Evolutionary conservation across 2,888 invertebrate genomes (phyloP), one percentile per base, ranked within the genome.

Genomic region (Amphipyra berbera): DNA sequence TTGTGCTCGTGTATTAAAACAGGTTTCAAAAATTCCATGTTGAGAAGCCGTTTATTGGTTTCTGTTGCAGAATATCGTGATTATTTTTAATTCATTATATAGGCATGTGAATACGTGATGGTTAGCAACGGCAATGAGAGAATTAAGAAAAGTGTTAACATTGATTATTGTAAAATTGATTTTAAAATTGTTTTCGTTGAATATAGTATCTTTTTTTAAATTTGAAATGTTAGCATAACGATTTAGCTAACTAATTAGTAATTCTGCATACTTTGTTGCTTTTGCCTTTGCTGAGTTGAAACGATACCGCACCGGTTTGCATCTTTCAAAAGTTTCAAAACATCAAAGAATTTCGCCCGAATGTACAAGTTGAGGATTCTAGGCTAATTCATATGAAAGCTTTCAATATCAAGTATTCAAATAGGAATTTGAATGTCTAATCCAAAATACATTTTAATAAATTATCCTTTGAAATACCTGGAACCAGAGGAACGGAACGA

Each of bases 1-100:
- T 73, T 71, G 75, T 76, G 41, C 48, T 61, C 57, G 45, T 61
- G 66, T 62, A 45, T 30, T 68, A 37, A 30, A 78, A 78, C 77
- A 47, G 76, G 77, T 78, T 78, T 76, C 15, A 21, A 44, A 68
- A 56, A 68, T 61, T 65, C 58, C 65, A 76, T 64, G 48, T 57
- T 62, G 63, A 61, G 66, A 48, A 73, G 56, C 41, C 56, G 59
- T 61, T 73, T 76, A 68, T 71, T 76, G 64, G 61, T 73, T 62
- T 68, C 63, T 63, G 61, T 68, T 74, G 76, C 65, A 61, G 70
- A 65, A 55, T 54, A 61, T 70, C 62, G 61, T 73, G 61, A 67
- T 65, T 65, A 76, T 66, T 78, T 66, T 78, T 74, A 58, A 53
- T 68, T 64, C 52, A 68, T 59, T 57, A 61, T 40, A 53, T 45